Conservation (phyloP, 1,140 invertebrate genomes). For the Aphelenchoides fujianensis region DNA sequence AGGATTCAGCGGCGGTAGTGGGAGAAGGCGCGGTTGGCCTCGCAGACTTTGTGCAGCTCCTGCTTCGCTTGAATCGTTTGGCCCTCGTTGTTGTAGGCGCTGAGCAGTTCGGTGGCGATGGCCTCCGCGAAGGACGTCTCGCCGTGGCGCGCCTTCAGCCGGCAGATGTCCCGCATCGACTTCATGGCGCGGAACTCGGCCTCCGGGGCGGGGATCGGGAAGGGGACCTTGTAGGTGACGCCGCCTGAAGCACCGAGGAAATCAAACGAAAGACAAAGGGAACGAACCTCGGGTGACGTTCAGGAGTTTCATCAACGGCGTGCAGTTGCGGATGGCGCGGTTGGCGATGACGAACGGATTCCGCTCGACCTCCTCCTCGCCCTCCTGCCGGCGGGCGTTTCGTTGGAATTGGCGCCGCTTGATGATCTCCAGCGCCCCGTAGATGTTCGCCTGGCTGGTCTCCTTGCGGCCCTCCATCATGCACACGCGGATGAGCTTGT, state of each 20-base stretch:
- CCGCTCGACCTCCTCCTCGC: slow-evolving; percentile 49
- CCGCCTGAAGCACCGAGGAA: slow-evolving; percentile 50
- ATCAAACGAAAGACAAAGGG: slow-evolving; percentile 29
- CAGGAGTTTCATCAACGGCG: slow-evolving; percentile 59
- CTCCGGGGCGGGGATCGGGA: slow-evolving; percentile 51
- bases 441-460: slow-evolving; percentile 38
- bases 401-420: slow-evolving; percentile 55
- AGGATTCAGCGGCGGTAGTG: slow-evolving; percentile 63
- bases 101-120: slow-evolving; percentile 50
- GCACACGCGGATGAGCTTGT: slow-evolving; percentile 56
- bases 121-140: slow-evolving; percentile 40
- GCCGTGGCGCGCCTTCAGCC: slow-evolving; percentile 40
- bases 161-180: slow-evolving; percentile 56
- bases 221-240: slow-evolving; percentile 55
- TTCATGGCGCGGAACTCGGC: slow-evolving; percentile 61
- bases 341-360: slow-evolving; percentile 53
- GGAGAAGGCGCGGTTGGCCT: slow-evolving; percentile 65
- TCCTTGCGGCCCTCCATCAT: slow-evolving; percentile 55
- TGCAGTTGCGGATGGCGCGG: slow-evolving; percentile 53
- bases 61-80: slow-evolving; percentile 65
- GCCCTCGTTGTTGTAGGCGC: slow-evolving; percentile 62
- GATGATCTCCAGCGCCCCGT: slow-evolving; percentile 53
- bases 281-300: slow-evolving; percentile 40
- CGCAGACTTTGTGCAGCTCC: slow-evolving; percentile 65
- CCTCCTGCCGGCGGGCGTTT: slow-evolving; percentile 47